A percentile compares a stretch with the other conserved stretches of the same genome.
Evolutionary conservation across 2,888 invertebrate genomes (phyloP).

Genomic region (Limnephilus marmoratus): DNA sequence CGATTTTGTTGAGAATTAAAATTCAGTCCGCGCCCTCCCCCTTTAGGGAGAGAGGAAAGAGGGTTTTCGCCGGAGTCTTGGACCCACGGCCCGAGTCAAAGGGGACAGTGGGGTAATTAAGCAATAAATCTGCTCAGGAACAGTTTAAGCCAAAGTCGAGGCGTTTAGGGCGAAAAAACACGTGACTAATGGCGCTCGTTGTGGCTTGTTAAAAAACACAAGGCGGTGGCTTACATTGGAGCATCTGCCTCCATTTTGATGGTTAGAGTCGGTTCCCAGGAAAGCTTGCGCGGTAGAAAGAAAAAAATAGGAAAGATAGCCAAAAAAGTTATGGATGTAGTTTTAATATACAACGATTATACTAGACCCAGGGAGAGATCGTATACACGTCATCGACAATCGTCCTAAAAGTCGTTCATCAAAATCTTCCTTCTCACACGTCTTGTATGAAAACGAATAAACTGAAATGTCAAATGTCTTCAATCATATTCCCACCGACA

Average conservation of each 20-base stretch:
- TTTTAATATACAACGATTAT: too few species aligned
- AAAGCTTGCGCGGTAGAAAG: background rate
- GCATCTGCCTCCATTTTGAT: constrained; percentile 45
- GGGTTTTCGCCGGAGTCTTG: constrained; percentile 64
- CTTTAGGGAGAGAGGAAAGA: background rate
- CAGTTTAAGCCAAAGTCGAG: constrained; percentile 64
- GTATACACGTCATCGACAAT: too few species aligned
- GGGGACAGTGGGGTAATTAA: constrained; percentile 74
- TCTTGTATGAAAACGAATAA: too few species aligned
- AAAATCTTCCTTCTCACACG: too few species aligned
- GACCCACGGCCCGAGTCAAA: constrained; percentile 69
- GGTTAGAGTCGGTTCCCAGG: background rate
- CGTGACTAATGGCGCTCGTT: constrained; percentile 64
- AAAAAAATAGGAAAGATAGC: too few species aligned
- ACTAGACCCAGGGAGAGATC: too few species aligned
- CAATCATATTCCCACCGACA: too few species aligned
- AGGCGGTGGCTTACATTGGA: constrained; percentile 51
- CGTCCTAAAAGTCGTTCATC: too few species aligned
- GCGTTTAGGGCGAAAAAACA: constrained; percentile 65
- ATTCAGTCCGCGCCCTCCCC: constrained; percentile 40
- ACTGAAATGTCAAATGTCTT: too few species aligned
- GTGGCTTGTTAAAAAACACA: constrained; percentile 64
- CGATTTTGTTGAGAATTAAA: constrained; percentile 32
- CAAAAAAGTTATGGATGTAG: background rate
- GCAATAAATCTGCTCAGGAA: constrained; percentile 75